These are phyloP conservation scores for Morone saxatilis DNA, from an alignment of 2,113 vertebrate species.

Conservation along the genomic window DNA sequence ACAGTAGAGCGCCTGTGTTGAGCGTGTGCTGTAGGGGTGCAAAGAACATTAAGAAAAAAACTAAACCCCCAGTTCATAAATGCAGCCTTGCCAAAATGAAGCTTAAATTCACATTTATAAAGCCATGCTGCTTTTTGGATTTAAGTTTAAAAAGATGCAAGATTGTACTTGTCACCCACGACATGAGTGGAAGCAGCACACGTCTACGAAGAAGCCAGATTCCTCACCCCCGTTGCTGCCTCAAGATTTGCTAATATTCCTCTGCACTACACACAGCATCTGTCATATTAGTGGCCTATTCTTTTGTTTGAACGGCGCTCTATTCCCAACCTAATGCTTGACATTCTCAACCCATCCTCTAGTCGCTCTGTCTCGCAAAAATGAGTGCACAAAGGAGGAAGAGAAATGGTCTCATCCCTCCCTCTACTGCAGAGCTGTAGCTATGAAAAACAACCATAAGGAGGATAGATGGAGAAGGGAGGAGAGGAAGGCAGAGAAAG, in stretches of 20 bases:
- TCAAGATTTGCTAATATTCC: constrained; percentile 59
- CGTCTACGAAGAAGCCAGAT: constrained; percentile 26
- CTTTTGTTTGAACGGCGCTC: constrained; percentile 60
- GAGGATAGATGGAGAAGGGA: constrained; percentile 64
- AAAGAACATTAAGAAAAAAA: background rate
- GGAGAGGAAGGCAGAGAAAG: constrained; percentile 28
- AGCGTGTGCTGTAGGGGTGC: constrained; percentile 15
- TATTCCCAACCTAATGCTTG: constrained; percentile 68
- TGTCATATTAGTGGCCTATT: constrained; percentile 65
- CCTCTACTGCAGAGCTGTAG: constrained; percentile 65
- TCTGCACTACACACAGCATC: constrained; percentile 61
- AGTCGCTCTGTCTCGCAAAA: constrained; percentile 49
- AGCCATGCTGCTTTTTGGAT: constrained; percentile 14
- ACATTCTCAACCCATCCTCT: constrained; percentile 70
- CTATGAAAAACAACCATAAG: constrained; percentile 72
- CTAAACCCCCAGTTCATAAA: constrained; percentile 19
- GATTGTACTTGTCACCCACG: constrained; percentile 1
- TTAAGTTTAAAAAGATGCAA: constrained; percentile 35
- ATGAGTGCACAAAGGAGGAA: constrained; percentile 49
- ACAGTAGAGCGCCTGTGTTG: constrained; percentile 54
- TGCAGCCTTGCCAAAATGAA: constrained; percentile 29
- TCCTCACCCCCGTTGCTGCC: constrained; percentile 38
- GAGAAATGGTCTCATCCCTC: constrained; percentile 71
- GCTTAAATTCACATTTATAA: constrained; percentile 41
- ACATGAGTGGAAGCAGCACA: constrained; percentile 31